A percentile compares a stretch with the other conserved stretches of the same genome.
phyloP scores from a whole-genome alignment of 2,888 invertebrate species.

The Tipula unca region DNA sequence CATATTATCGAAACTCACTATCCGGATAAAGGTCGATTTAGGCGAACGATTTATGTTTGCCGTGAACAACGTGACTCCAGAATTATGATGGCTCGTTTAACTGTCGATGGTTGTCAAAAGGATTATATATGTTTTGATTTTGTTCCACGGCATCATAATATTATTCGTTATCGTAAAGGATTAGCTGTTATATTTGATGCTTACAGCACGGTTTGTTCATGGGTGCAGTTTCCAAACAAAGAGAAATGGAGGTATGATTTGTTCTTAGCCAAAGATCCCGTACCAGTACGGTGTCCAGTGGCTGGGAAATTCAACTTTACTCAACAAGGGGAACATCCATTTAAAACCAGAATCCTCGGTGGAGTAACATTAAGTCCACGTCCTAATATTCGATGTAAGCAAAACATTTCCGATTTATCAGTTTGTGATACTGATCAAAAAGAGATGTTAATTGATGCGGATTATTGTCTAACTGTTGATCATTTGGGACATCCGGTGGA shows the following conservation, averaged over 20 bases:
- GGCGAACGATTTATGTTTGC: slow-evolving; percentile 88
- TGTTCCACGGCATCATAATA: slow-evolving; percentile 89
- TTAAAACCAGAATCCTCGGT: slow-evolving; percentile 88
- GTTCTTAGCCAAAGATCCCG: slow-evolving; percentile 74
- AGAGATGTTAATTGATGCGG: slow-evolving; percentile 88
- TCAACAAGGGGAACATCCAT: slow-evolving; percentile 81
- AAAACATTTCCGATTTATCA: slow-evolving; percentile 90
- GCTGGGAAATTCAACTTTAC: slow-evolving; percentile 94
- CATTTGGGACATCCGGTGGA: slow-evolving; percentile 90
- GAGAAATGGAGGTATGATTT: slow-evolving; percentile 82
- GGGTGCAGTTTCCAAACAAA: slow-evolving; percentile 83
- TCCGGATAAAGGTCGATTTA: slow-evolving; percentile 82
- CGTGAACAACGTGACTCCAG: slow-evolving; percentile 83
- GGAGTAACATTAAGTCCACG: slow-evolving; percentile 91
- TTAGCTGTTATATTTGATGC: slow-evolving; percentile 82
- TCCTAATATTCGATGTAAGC: slow-evolving; percentile 84
- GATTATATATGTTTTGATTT: slow-evolving; percentile 97
- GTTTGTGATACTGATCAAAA: slow-evolving; percentile 94
- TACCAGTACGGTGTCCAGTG: slow-evolving; percentile 88
- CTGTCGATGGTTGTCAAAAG: slow-evolving; percentile 94
- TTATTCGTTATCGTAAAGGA: slow-evolving; percentile 84
- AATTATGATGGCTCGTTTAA: slow-evolving; percentile 92
- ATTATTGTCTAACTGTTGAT: slow-evolving; percentile 94
- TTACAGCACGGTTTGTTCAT: slow-evolving; percentile 88
- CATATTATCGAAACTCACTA: slow-evolving; percentile 94